Evolutionary conservation across 1,140 invertebrate species (phyloP).

Genomic region (Euglossa dilemma): DNA sequence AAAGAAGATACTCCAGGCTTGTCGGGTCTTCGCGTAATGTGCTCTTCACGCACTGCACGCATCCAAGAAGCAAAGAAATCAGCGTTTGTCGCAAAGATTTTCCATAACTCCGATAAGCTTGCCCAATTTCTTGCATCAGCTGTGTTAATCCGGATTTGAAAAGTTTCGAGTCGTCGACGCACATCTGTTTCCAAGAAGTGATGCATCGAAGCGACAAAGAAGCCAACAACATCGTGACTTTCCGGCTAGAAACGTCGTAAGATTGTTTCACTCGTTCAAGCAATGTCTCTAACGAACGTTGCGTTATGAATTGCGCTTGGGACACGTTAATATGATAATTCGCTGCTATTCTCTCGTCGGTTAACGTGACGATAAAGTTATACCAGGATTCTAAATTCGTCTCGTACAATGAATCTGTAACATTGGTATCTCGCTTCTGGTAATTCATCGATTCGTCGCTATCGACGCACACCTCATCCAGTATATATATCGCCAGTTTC

Average conservation of each 20-base stretch:
- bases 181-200: slow-evolving; percentile 74
- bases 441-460: neutral
- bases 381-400: slow-evolving; percentile 80
- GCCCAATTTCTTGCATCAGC: slow-evolving; percentile 76
- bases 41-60: slow-evolving; percentile 74
- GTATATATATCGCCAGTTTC: slow-evolving; percentile 74
- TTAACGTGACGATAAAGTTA: slow-evolving; percentile 78
- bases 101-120: slow-evolving; percentile 75
- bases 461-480: slow-evolving; percentile 44
- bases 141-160: slow-evolving; percentile 73
- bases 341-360: slow-evolving; percentile 74
- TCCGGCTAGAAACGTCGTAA: slow-evolving; percentile 58
- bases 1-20: slow-evolving; percentile 75
- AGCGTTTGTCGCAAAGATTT: slow-evolving; percentile 75
- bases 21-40: slow-evolving; percentile 70
- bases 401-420: slow-evolving; percentile 72
- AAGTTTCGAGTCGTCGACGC: slow-evolving; percentile 65
- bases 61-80: slow-evolving; percentile 74
- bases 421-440: slow-evolving; percentile 25
- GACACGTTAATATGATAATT: slow-evolving; percentile 67
- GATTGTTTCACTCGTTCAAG: slow-evolving; percentile 72
- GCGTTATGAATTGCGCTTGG: slow-evolving; percentile 73
- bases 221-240: slow-evolving; percentile 74
- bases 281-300: slow-evolving; percentile 72
- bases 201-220: slow-evolving; percentile 78